Percentiles rank a stretch among this genome's conserved stretches.
These are phyloP conservation scores for human (Homo sapiens) DNA, from an alignment of 2,113 vertebrate genomes.

Conservation along the genomic window GRCh38 chr13:92555501-92556000, in stretches of 20 bases:
- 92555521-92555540: not conserved
- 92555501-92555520: not conserved
- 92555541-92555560: not conserved
- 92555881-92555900: not conserved
- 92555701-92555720: not conserved
- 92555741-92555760: not conserved
- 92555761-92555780: not conserved
- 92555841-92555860: not conserved
- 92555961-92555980: not conserved
- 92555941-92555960: not conserved
- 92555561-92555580: not conserved
- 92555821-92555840: not conserved
- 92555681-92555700: not conserved
- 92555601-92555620: not conserved
- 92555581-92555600: not conserved
- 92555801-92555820: not conserved
- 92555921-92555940: not conserved
- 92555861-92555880: not conserved
- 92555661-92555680: not conserved
- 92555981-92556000: not conserved
- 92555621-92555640: not conserved
- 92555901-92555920: not conserved
- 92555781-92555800: not conserved
- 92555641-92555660: constrained; percentile 23
- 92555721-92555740: not conserved